Percentiles rank a stretch among this genome's conserved stretches.
These are phyloP conservation scores for Planococcus citri DNA, from an alignment of 1,140 invertebrate species.

Conservation along the genomic window DNA sequence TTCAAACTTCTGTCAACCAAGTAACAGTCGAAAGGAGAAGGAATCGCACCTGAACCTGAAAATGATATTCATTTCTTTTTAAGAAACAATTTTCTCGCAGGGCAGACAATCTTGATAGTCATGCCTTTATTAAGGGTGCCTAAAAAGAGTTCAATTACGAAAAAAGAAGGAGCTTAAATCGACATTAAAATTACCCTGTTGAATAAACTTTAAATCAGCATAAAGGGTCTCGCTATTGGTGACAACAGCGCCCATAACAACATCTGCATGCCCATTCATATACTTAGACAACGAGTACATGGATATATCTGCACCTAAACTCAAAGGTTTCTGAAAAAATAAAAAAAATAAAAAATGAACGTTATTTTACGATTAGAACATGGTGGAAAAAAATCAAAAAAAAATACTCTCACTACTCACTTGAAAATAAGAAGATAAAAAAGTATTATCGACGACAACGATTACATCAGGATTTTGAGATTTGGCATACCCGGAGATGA, in stretches of 20 bases:
- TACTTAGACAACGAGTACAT: slow-evolving; percentile 95
- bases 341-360: slow-evolving; percentile 28
- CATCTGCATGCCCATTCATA: slow-evolving; percentile 96
- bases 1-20: slow-evolving; percentile 89
- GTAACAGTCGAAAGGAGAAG: slow-evolving; percentile 93
- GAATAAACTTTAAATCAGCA: slow-evolving; percentile 64
- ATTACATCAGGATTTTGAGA: slow-evolving; percentile 51
- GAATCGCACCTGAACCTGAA: slow-evolving; percentile 78
- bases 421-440: slow-evolving; percentile 90
- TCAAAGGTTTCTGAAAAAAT: slow-evolving; percentile 57
- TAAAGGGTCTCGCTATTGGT: slow-evolving; percentile 60
- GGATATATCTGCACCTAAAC: slow-evolving; percentile 81
- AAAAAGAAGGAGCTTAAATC: too few relatives aligned
- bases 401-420: slow-evolving; percentile 32
- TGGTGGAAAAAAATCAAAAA: neutral
- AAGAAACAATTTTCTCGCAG: too few relatives aligned
- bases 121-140: too few relatives aligned
- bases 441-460: slow-evolving; percentile 93
- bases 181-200: slow-evolving; percentile 85
- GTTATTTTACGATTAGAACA: neutral
- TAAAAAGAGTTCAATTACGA: too few relatives aligned
- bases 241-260: slow-evolving; percentile 86
- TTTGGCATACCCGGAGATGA: slow-evolving; percentile 50
- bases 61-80: too few relatives aligned
- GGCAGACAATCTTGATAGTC: too few relatives aligned